phyloP scores from a whole-genome alignment of 2,113 vertebrate species.

The Lutjanus erythropterus region DNA sequence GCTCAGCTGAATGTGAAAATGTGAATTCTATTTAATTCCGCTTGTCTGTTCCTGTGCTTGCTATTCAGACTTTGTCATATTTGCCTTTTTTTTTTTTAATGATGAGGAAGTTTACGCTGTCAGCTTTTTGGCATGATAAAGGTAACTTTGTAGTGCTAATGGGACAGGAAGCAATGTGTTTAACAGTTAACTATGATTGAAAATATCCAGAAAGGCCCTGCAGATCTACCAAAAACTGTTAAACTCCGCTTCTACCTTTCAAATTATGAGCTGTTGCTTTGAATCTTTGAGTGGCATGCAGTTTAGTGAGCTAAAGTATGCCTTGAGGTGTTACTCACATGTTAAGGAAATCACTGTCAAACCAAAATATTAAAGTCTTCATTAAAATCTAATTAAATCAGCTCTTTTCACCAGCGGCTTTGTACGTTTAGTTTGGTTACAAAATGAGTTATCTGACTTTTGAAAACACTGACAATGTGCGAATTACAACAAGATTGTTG shows the following conservation, averaged over 20 bases:
- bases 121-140: not conserved
- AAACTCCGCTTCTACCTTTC: not conserved
- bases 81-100: not conserved
- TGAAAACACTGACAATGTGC: not conserved
- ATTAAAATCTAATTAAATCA: slow-evolving; percentile 9
- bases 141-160: not conserved
- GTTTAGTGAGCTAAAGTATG: not conserved
- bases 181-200: not conserved
- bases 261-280: not conserved
- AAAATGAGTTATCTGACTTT: not conserved
- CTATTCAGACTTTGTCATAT: not conserved
- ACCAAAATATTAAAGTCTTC: not conserved
- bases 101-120: not conserved
- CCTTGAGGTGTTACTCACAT: not conserved
- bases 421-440: not conserved
- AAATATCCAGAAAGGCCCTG: slow-evolving; percentile 1
- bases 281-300: not conserved
- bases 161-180: not conserved
- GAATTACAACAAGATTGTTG: not conserved
- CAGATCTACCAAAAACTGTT: not conserved
- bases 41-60: not conserved
- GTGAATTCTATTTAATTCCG: not conserved
- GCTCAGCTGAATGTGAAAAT: not conserved
- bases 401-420: not conserved
- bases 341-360: slow-evolving; percentile 9